Evolutionary conservation across 1,140 invertebrate species (phyloP).

Genomic region (Bombus ignitus): DNA sequence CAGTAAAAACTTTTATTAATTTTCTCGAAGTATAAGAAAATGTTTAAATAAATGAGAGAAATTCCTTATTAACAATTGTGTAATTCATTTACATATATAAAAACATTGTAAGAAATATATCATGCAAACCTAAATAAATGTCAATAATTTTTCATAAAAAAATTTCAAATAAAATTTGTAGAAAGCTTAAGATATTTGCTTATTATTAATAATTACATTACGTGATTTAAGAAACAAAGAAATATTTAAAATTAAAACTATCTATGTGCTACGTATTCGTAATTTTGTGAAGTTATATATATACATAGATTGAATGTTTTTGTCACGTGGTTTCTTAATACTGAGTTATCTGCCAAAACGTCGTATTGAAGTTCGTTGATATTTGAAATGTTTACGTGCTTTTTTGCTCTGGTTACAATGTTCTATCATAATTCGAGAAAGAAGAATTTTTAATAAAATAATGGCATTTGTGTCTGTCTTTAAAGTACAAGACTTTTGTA

Average conservation of each 20-base stretch:
- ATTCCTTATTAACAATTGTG: no score
- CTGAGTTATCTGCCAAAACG: neutral
- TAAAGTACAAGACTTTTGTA: constrained; percentile 26
- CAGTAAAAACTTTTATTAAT: no score
- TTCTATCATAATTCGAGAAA: neutral
- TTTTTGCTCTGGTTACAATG: neutral
- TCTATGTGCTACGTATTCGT: neutral
- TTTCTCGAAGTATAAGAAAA: no score
- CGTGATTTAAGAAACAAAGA: no score
- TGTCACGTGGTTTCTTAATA: neutral
- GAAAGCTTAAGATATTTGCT: neutral
- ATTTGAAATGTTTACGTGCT: neutral
- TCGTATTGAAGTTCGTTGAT: neutral
- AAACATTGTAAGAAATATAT: no score
- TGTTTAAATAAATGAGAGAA: no score
- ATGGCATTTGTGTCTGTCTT: constrained; percentile 11
- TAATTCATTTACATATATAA: no score
- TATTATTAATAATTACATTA: no score
- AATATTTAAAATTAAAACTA: neutral
- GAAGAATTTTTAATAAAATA: neutral
- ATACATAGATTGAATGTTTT: neutral
- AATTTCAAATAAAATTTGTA: neutral
- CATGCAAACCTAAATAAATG: neutral
- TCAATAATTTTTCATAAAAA: neutral
- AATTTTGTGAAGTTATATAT: neutral